Percentiles rank a stretch among this genome's conserved stretches.
Evolutionary conservation across 2,113 vertebrate genomes (phyloP).

Genomic region (Ploceus nigricollis): DNA sequence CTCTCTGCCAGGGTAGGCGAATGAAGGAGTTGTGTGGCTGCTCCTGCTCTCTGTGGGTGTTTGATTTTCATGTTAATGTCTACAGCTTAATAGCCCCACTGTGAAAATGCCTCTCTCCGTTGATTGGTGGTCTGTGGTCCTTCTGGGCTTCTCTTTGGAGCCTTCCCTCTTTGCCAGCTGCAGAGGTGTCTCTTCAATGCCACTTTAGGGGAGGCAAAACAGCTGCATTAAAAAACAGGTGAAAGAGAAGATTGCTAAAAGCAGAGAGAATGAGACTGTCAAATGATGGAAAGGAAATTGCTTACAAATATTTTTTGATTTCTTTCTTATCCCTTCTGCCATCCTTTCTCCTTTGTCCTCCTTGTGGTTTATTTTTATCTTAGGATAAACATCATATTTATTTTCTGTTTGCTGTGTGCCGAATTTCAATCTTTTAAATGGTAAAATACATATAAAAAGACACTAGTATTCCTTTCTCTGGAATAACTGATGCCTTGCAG

Average conservation of each 20-base stretch:
- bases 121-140: not conserved
- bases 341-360: constrained; percentile 28
- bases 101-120: not conserved
- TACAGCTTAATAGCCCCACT: not conserved
- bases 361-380: not conserved
- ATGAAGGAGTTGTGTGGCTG: not conserved
- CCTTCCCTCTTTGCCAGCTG: not conserved
- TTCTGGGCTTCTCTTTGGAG: not conserved
- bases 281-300: not conserved
- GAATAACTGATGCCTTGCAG: not conserved
- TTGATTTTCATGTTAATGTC: not conserved
- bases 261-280: not conserved
- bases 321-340: not conserved
- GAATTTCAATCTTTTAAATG: constrained; percentile 21
- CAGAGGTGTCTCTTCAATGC: not conserved
- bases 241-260: constrained; percentile 2
- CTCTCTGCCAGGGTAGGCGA: not conserved
- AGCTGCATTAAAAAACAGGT: not conserved
- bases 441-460: not conserved
- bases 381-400: not conserved
- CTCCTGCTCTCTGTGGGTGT: not conserved
- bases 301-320: constrained; percentile 6
- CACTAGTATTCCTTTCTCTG: not conserved
- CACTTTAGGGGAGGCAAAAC: not conserved
- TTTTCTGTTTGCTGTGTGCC: not conserved